Evolutionary conservation across 2,113 vertebrate genomes (phyloP), one percentile per base, ranked within the genome.

Genomic region (Hemicordylus capensis): DNA sequence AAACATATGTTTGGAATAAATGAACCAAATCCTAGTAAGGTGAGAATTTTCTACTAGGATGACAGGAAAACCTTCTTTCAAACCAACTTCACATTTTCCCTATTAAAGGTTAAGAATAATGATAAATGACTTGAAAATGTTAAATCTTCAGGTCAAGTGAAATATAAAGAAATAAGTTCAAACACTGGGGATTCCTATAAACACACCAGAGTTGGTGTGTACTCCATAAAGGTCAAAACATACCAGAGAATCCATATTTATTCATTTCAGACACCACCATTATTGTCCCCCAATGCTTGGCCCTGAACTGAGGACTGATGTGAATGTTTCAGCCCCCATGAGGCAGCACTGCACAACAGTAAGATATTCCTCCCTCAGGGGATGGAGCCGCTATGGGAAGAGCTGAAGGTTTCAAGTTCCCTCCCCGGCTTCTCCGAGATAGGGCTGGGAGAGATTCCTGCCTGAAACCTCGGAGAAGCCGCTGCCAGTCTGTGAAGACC

Each of bases 1-100:
- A 85, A 66, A 63, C 64, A 84, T 89, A 74, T 1, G 28, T 44
- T 83, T 58, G 70, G 37, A 39, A 76, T 39, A 85, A 34, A 34
- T 61, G 76, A 78, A 67, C 64, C 56, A 84, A 84, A 84, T 12
- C 26, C 10, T 1, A 20, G 51, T n/a, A 89, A 46, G 28, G 12
- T 12, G 42, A 2, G 76, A 61, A 74, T 84, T 94, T 83, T 34
- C 80, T 37, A 59, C 74, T 64, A 82, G 48, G 51, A 74, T 0
- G 1, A 85, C 42, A 79, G 31, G 76, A 90, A 24, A 9, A 22
- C 12, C 81, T 10, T 37, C 22, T 44, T 67, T 67, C 46, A 84
- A 83, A 89, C 85, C 2, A 75, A 12, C 26, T 75, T 70, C 63
- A 69, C 31, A 4, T 10, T 51, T 14, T 72, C 34, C 20, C 76